These are phyloP conservation scores for Ophiothrix spiculata DNA, from an alignment of 35 echinoderm and acorn worm species.

Conservation along the genomic window DNA sequence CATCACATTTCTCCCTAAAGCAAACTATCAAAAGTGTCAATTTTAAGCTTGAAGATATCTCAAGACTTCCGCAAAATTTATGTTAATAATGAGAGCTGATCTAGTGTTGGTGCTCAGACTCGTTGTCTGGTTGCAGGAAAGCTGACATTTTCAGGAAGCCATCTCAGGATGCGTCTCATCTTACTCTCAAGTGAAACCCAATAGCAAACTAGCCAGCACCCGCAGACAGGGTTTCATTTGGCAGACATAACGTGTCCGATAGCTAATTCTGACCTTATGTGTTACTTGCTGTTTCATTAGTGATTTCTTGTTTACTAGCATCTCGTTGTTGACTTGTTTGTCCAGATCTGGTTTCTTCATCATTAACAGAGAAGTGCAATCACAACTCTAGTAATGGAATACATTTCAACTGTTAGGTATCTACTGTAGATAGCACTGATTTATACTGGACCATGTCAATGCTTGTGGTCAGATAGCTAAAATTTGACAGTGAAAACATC, in stretches of 20 bases:
- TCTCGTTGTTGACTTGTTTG: neutral
- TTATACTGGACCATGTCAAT: no score
- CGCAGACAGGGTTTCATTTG: neutral
- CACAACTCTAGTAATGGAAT: neutral
- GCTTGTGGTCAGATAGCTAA: no score
- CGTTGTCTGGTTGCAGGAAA: neutral
- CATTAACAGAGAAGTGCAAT: neutral
- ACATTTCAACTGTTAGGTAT: no score
- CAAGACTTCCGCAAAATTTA: neutral
- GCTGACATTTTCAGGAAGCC: neutral
- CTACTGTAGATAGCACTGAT: no score
- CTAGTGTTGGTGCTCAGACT: neutral
- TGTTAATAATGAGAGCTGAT: neutral
- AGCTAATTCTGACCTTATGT: neutral
- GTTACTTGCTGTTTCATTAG: no score
- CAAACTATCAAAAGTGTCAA: neutral
- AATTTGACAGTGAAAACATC: no score
- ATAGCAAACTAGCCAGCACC: neutral
- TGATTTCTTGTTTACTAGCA: neutral
- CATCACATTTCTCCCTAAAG: neutral
- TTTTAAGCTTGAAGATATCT: neutral
- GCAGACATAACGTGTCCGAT: neutral
- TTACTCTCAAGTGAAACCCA: neutral
- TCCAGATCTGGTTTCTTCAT: neutral
- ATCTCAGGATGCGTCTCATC: neutral